Base-by-base conservation (phyloP, 2,888 invertebrate genomes). In the Ectemnius lituratus region DNA sequence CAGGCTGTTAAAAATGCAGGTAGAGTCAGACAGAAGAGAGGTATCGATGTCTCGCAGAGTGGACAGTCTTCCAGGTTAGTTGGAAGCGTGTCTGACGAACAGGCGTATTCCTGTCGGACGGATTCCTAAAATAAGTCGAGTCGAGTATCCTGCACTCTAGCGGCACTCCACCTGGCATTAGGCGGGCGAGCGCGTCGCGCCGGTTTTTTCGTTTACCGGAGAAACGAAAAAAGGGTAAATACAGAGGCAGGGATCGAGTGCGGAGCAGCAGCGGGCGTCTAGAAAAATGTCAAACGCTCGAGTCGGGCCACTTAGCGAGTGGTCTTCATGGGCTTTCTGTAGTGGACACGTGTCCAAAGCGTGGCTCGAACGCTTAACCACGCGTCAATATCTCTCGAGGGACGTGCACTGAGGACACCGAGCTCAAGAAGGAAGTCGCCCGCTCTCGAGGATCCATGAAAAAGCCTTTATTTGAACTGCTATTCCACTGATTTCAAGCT, bases 231-330 rank as follows among this genome's bases (percentile, higher is more conserved):
- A 81, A 75, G 78, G 72, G 81, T 75, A 84, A 81, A 82, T 63
- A 83, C 27, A 67, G 76, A 37, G 37, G 37, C 6, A 37, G 5
- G 37, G 37, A 37, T 11, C 8, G 37, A 37, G 37, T 37, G 37
- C 37, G 37, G 37, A 37, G 37, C 37, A 37, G 37, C 37, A 37
- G 4, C 37, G 37, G 1, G 64, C 69, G 82, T 76, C 80, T 84
- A 82, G 81, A 84, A 84, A 86, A 86, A 83, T 69, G 84, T 81
- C 70, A 85, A 86, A 86, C 84, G 82, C 82, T 82, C 81, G 76
- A 81, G 79, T 81, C 37, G 37, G 75, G 75, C 82, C 84, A 88
- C 88, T 88, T 88, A 87, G 84, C 85, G 82, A 76, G 76, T 80
- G 80, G 84, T 84, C 82, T 78, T 77, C 70, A 70, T 76, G 71